phyloP scores from a whole-genome alignment of 2,888 invertebrate genomes.

The Drosophila pegasa region DNA sequence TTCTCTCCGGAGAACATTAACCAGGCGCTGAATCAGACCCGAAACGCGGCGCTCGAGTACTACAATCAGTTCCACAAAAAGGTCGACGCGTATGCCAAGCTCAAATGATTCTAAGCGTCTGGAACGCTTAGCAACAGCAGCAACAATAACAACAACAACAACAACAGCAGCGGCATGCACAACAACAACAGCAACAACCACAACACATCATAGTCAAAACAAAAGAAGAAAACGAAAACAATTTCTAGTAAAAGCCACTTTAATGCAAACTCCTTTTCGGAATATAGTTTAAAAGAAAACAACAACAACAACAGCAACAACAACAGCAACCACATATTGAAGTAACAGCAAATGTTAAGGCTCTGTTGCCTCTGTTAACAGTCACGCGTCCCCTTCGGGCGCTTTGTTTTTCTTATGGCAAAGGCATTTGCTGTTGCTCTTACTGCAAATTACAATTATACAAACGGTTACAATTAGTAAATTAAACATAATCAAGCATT shows the following conservation, averaged over 20 bases:
- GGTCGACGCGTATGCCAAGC: constrained; percentile 90
- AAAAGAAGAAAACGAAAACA: constrained; percentile 1
- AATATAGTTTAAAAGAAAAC: constrained; percentile 33
- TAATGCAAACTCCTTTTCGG: constrained; percentile 48
- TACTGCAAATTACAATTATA: constrained; percentile 33
- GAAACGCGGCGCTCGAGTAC: constrained; percentile 88
- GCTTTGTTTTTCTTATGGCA: constrained; percentile 17
- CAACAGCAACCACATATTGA: background rate
- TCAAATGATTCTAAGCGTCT: constrained; percentile 87
- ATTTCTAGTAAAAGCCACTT: constrained; percentile 30
- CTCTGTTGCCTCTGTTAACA: background rate
- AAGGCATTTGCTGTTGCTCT: constrained; percentile 40
- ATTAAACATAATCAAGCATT: constrained; percentile 70
- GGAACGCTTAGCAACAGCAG: constrained; percentile 59
- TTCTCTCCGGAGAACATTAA: constrained; percentile 92
- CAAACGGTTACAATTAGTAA: constrained; percentile 62
- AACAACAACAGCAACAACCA: constrained; percentile 32
- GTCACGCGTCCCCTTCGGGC: background rate
- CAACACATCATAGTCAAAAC: constrained; percentile 62
- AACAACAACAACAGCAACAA: background rate
- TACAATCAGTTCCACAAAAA: constrained; percentile 92
- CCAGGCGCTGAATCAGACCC: constrained; percentile 89
- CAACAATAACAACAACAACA: constrained; percentile 20
- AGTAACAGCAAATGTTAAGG: constrained; percentile 23
- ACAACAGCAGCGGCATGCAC: constrained; percentile 11